Evolutionary conservation across 2,113 vertebrate species (phyloP), one percentile per base, ranked within the genome.

Genomic region (Henicopernis longicauda): DNA sequence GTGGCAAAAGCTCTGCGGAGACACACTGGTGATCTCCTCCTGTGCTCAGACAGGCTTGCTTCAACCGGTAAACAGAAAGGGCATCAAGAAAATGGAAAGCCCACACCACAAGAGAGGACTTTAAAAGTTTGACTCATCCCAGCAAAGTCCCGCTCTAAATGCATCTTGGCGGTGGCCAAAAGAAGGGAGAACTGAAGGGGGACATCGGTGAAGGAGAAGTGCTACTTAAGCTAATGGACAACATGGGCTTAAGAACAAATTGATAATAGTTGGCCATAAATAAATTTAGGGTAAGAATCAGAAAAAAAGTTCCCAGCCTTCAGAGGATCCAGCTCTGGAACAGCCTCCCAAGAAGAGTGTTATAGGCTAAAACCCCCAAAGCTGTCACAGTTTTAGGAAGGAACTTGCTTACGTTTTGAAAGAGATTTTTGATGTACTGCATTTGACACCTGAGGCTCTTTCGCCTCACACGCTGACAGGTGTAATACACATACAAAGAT

Each of bases 161-260:
- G 10, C 25, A 45, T 13, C 26, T 6, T 45, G 34, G 8, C 6
- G 6, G 11, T 65, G 34, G 16, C 12, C 36, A 57, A 36, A 79
- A 58, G 59, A 57, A 44, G 6, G 70, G 36, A 88, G 16, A 79
- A 45, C 22, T 49, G 42, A 82, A 76, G 10, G 17, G 18, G 1
- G 5, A 38, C 17, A 38, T 6, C 0, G 0, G 31, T 34, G 57
- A 77, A 54, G 14, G 10, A 36, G 21, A 77, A 80, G 29, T 26
- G 49, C 26, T 55, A 15, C 23, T 82, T 66, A 45, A 85, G 3
- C 5, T 57, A 49, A 82, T 29, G 23, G 31, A 65, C 17, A 70
- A 57, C 16, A 6, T 0, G 82, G 50, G 27, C 22, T 50, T 63
- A 50, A 58, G 38, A 82, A n/a, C 4, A 55, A 50, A 62, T 8